Percentiles rank a stretch among this genome's conserved stretches.
phyloP scores from a whole-genome alignment of 2,888 invertebrate genomes.

The Petrophora chlorosata region DNA sequence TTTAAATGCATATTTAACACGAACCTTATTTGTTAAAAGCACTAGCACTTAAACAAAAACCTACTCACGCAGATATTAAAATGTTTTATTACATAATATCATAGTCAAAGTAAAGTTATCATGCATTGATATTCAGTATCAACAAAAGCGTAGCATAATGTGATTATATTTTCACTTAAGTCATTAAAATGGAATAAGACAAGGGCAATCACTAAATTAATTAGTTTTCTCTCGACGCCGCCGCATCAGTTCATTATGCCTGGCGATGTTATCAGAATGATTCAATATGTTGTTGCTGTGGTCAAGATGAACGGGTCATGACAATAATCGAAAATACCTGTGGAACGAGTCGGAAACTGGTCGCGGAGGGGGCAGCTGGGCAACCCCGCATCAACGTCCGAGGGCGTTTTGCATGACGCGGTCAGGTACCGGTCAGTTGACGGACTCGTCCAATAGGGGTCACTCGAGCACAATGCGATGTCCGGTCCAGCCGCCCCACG shows the following conservation, averaged over 20 bases:
- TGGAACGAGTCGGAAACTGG: conserved; percentile 66
- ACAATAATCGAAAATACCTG: conserved; percentile 70
- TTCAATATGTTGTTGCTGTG: conserved; percentile 47
- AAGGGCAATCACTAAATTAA: conserved; percentile 21
- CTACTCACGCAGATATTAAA: too few relatives aligned
- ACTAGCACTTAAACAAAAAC: too few relatives aligned
- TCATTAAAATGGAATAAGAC: conserved; percentile 11
- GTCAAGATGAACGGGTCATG: conserved; percentile 47
- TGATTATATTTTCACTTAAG: conserved; percentile 5
- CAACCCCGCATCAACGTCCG: conserved; percentile 70
- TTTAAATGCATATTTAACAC: too few relatives aligned
- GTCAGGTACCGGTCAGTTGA: conserved; percentile 70
- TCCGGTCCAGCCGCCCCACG: conserved; percentile 56
- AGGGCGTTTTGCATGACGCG: conserved; percentile 74
- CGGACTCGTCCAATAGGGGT: conserved; percentile 67
- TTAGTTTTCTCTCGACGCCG: conserved; percentile 24
- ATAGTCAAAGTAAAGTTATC: too few relatives aligned
- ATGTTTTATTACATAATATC: too few relatives aligned
- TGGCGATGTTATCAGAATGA: conserved; percentile 45
- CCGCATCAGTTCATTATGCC: conserved; percentile 33
- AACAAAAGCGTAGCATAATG: not conserved
- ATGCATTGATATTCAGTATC: not conserved
- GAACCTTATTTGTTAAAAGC: too few relatives aligned
- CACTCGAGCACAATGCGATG: conserved; percentile 72
- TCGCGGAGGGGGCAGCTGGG: conserved; percentile 67